These are phyloP conservation scores for Acanthosepion esculentum DNA, from an alignment of 2,888 invertebrate genomes.

Conservation along the genomic window DNA sequence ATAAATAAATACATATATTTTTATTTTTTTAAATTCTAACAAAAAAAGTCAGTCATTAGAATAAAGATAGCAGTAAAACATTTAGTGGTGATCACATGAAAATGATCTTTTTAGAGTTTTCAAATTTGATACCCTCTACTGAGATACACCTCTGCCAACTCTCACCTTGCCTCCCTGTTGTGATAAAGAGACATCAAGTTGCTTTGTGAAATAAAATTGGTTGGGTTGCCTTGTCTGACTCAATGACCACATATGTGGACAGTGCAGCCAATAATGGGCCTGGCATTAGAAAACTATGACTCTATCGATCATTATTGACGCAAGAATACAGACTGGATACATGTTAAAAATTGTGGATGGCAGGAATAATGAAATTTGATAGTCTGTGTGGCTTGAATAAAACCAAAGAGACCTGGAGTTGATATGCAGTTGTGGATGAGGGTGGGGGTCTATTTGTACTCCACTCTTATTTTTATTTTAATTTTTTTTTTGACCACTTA, in stretches of 20 bases:
- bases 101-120: too few species aligned
- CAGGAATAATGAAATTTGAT: constrained; percentile 12
- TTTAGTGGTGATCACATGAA: too few species aligned
- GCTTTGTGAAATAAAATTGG: not conserved
- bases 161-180: too few species aligned
- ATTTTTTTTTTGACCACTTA: not conserved
- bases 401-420: not conserved
- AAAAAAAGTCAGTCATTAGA: too few species aligned
- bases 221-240: not conserved
- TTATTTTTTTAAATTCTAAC: too few species aligned
- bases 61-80: too few species aligned
- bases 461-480: not conserved
- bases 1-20: too few species aligned
- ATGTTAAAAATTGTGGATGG: not conserved
- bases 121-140: too few species aligned
- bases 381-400: not conserved
- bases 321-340: not conserved
- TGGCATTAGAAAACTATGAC: not conserved
- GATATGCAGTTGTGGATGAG: not conserved
- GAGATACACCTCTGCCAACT: too few species aligned
- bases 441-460: not conserved
- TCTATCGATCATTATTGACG: not conserved
- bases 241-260: constrained; percentile 33
- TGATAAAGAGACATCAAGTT: not conserved
- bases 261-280: not conserved